Conservation (phyloP, 2,797 vertebrate species). For the Oreortyx pictus region DNA sequence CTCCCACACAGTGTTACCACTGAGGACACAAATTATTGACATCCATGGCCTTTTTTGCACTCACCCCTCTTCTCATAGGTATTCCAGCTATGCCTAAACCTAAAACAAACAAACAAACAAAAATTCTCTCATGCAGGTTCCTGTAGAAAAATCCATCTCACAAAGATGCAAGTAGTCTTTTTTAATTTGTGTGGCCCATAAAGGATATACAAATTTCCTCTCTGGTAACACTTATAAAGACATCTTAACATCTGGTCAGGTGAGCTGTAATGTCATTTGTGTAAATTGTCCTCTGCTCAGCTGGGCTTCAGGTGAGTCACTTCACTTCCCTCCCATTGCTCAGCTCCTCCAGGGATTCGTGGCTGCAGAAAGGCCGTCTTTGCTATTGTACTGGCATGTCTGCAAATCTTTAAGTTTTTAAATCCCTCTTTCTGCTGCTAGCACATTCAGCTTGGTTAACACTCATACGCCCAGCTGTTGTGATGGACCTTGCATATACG, state of each 20-base stretch:
- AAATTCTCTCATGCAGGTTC: neutral
- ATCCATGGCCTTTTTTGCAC: neutral
- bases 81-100: neutral
- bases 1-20: neutral
- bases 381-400: neutral
- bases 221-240: neutral
- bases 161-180: neutral
- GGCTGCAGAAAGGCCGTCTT: slow-evolving; percentile 9
- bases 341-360: neutral
- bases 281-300: slow-evolving; percentile 32
- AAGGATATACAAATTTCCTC: neutral
- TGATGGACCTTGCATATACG: neutral
- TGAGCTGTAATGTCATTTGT: slow-evolving; percentile 22
- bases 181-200: neutral
- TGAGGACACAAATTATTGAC: neutral
- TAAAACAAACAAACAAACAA: neutral
- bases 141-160: neutral
- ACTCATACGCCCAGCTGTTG: neutral
- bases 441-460: neutral
- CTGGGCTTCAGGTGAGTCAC: slow-evolving; percentile 14
- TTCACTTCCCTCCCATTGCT: slow-evolving; percentile 33
- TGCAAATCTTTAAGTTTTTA: neutral
- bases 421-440: neutral
- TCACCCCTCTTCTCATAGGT: neutral
- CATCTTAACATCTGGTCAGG: neutral